phyloP scores from a whole-genome alignment of 2,113 vertebrate genomes.

The Rhagologus leucostigma region DNA sequence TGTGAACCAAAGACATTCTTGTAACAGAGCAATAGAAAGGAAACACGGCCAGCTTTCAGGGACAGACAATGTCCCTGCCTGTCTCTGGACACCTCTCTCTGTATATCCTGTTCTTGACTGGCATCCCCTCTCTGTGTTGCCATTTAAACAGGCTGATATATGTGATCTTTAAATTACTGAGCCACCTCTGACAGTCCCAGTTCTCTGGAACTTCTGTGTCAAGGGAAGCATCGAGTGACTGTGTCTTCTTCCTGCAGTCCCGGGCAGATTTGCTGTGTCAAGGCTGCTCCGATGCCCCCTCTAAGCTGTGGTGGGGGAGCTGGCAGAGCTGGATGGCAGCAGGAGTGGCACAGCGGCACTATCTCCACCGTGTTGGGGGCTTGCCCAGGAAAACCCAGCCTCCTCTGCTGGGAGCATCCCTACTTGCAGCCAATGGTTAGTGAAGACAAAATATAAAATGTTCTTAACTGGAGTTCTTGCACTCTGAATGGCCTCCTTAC shows the following conservation, averaged over 20 bases:
- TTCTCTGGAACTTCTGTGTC: neutral
- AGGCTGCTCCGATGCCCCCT: neutral
- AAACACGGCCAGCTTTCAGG: neutral
- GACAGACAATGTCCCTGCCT: neutral
- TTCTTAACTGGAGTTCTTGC: neutral
- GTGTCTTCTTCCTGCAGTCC: neutral
- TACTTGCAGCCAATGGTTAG: neutral
- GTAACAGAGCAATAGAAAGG: neutral
- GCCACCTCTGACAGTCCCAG: neutral
- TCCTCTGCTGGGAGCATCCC: neutral
- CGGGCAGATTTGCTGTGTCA: neutral
- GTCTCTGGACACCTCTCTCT: neutral
- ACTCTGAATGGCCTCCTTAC: neutral
- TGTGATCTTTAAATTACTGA: neutral
- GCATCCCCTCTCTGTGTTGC: neutral
- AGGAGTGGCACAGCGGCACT: neutral
- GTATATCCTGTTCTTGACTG: neutral
- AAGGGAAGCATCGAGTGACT: neutral
- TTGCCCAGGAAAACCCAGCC: neutral
- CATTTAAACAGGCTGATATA: neutral
- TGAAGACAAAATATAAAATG: neutral
- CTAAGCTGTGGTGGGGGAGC: neutral
- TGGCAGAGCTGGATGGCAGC: neutral
- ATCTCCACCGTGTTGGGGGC: fast-evolving
- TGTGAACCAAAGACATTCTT: neutral